These are phyloP conservation scores for Willisornis vidua DNA, from an alignment of 2,113 vertebrate species.

Conservation along the genomic window DNA sequence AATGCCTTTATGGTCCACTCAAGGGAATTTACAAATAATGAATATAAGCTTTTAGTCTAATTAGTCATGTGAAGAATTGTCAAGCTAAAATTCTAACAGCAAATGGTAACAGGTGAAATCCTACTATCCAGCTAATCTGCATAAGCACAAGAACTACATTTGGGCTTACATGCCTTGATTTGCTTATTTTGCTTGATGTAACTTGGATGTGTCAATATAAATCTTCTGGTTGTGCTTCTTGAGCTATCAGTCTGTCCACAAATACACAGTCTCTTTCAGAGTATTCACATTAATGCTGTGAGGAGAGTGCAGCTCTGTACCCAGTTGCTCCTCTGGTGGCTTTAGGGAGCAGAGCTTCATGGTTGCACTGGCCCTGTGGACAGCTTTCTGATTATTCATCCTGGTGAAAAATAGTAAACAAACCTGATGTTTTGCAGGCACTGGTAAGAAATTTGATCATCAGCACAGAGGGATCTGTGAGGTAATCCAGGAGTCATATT, in stretches of 20 bases:
- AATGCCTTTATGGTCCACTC: neutral
- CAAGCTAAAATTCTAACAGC: neutral
- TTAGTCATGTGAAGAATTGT: slow-evolving; percentile 4
- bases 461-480: neutral
- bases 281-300: rapidly evolving
- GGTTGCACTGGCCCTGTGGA: rapidly evolving
- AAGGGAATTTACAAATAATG: neutral
- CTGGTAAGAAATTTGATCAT: neutral
- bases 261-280: rapidly evolving
- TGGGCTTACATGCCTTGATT: neutral
- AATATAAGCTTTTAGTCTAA: slow-evolving; percentile 37
- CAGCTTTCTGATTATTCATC: rapidly evolving
- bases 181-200: rapidly evolving
- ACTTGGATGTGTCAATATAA: neutral
- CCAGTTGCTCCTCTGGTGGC: rapidly evolving
- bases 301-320: rapidly evolving
- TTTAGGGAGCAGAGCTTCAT: rapidly evolving
- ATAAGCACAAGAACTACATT: neutral
- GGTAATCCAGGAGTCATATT: neutral
- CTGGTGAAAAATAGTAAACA: neutral
- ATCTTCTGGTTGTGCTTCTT: neutral
- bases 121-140: rapidly evolving
- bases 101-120: neutral
- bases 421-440: rapidly evolving
- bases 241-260: rapidly evolving